Base-by-base conservation (phyloP, 2,888 invertebrate species). In the Leptinotarsa juncta region DNA sequence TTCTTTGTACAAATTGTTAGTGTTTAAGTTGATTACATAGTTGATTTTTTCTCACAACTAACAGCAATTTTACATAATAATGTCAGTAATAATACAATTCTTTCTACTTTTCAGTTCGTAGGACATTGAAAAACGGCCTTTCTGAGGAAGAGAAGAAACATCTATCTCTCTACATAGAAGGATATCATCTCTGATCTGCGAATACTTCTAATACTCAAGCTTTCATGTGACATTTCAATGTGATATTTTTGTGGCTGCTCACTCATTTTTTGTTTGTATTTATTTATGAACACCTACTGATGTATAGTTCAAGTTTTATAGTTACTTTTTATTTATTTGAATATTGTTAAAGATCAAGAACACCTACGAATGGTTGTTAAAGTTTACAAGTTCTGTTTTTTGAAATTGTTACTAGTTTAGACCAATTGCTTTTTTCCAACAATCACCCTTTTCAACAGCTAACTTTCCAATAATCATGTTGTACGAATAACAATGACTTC, bases 101-200 rank as follows among this genome's bases (percentile, higher is more conserved):
- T 67, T 71, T 75, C 70, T 74, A 70, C 74, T 81, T 91, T 91
- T 65, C 89, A 95, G 95, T 95, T 89, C 91, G 95, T 87, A 91
- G 95, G 88, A 95, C 95, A 78, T 89, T 95, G 84, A 94, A 94
- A 86, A 94, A 93, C 88, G 95, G 95, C 81, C 90, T 95, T 83
- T 93, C 93, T 78, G 94, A 94, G 85, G 95, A 95, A 88, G 95
- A 95, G 87, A 92, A 94, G 88, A 93, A 93, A 87, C 92, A 94
- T 87, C 91, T 94, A 82, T 93, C 94, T 83, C 92, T 93, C 80
- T 91, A 92, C 88, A 93, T 93, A 85, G 93, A 93, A 89, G 92
- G 93, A 85, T 93, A 93, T 89, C 57, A 57, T 14, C 57, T 57
- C 57, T 57, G 57, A 57, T 14, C 20, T 15, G 14, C 14, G 23